A percentile compares a stretch with the other conserved stretches of the same genome.
phyloP scores from a whole-genome alignment of 2,797 vertebrate genomes.

The Stomatorhinus walkeri region DNA sequence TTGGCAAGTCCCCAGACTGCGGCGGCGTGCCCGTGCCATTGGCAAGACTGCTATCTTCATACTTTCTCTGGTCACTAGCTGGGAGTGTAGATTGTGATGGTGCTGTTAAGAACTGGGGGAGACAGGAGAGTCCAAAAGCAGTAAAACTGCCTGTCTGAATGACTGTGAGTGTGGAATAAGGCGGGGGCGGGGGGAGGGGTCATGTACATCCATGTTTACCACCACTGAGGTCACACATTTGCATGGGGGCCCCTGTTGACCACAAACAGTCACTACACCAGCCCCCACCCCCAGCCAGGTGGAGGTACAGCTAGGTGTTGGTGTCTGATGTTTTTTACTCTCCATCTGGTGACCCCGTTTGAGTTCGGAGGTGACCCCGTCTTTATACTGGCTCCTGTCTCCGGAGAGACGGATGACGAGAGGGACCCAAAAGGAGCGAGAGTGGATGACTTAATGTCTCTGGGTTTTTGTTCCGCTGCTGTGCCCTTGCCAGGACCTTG shows the following conservation, averaged over 20 bases:
- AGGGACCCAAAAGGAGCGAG: neutral
- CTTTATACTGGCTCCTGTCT: neutral
- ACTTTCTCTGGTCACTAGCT: neutral
- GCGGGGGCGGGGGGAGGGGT: too few species aligned
- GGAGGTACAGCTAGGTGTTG: neutral
- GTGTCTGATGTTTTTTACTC: neutral
- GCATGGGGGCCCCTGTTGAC: neutral
- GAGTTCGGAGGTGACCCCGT: neutral
- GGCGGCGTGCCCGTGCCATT: neutral
- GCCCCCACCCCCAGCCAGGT: neutral
- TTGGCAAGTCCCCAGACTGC: neutral
- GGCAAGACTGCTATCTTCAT: neutral
- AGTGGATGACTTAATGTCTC: neutral
- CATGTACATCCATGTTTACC: neutral
- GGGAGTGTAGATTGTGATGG: neutral
- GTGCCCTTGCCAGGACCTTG: neutral
- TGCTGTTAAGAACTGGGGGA: neutral
- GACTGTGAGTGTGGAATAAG: neutral
- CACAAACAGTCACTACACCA: neutral
- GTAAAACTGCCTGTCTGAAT: neutral
- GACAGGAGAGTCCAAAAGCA: neutral
- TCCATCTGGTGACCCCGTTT: neutral
- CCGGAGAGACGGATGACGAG: neutral
- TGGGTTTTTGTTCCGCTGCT: neutral
- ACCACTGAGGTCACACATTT: neutral